Evolutionary conservation across 2,113 vertebrate species (phyloP).

Genomic region (Pelecanoides urinatrix): DNA sequence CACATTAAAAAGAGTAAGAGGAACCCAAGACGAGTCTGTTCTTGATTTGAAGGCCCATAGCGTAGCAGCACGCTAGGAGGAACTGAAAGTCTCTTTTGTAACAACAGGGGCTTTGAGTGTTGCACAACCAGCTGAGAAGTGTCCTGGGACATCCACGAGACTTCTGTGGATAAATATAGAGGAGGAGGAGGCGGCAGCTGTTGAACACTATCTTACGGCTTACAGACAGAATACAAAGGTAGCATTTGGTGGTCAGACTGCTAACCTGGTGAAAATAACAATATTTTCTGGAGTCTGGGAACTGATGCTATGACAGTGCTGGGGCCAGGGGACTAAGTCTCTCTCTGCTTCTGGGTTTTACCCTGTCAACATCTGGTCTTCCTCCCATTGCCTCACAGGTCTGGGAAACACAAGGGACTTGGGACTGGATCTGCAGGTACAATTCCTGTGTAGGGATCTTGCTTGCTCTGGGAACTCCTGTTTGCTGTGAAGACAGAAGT

Average conservation of each 20-base stretch:
- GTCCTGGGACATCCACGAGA: background rate
- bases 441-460: background rate
- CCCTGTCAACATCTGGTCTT: background rate
- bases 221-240: background rate
- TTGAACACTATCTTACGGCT: background rate
- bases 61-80: background rate
- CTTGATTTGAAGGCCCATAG: background rate
- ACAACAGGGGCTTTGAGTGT: background rate
- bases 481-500: background rate
- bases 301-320: background rate
- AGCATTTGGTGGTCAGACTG: background rate
- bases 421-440: background rate
- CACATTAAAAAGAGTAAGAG: background rate
- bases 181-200: background rate
- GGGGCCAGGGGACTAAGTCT: background rate
- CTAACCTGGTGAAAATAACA: background rate
- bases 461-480: background rate
- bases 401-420: background rate
- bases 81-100: slow-evolving; percentile 48
- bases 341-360: background rate
- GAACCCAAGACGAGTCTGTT: background rate
- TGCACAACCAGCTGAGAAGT: slow-evolving; percentile 9
- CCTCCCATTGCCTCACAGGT: background rate
- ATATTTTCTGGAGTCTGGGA: background rate
- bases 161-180: slow-evolving; percentile 22